Percentiles rank a stretch among this genome's conserved stretches.
phyloP scores from a whole-genome alignment of 1,140 invertebrate genomes.

The Drosophila rhopaloa region DNA sequence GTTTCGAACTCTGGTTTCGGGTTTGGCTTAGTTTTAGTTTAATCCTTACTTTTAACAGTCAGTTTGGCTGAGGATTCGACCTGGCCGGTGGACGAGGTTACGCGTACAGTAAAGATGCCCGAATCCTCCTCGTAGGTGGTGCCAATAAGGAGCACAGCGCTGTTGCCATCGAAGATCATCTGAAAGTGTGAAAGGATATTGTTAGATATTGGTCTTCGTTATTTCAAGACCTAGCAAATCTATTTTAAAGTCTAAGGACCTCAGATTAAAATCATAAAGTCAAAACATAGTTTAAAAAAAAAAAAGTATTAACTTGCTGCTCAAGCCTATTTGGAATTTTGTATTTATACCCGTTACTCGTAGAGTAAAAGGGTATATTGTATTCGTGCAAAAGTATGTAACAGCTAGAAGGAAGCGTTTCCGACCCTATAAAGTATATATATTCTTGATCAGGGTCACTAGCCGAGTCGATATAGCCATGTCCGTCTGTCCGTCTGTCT shows the following conservation, averaged over 20 bases:
- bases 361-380: too few relatives aligned
- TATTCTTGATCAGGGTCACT: too few relatives aligned
- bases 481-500: too few relatives aligned
- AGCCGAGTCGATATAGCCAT: too few relatives aligned
- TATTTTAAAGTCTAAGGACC: too few relatives aligned
- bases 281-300: too few relatives aligned
- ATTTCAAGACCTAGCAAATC: neutral
- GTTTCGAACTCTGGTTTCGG: conserved; percentile 75
- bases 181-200: conserved; percentile 84
- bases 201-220: neutral
- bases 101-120: conserved; percentile 95
- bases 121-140: conserved; percentile 97
- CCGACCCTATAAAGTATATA: too few relatives aligned
- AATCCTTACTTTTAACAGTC: conserved; percentile 99
- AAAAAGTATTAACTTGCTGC: too few relatives aligned
- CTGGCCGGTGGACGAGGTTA: conserved; percentile 95
- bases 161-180: conserved; percentile 97
- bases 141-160: conserved; percentile 94
- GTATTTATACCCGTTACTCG: too few relatives aligned
- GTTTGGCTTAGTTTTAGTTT: conserved; percentile 85
- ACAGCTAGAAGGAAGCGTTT: too few relatives aligned
- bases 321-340: too few relatives aligned
- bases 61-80: conserved; percentile 96
- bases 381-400: too few relatives aligned
- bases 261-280: neutral